Conservation (phyloP, 2,113 vertebrate genomes). For the Sylvia atricapilla region DNA sequence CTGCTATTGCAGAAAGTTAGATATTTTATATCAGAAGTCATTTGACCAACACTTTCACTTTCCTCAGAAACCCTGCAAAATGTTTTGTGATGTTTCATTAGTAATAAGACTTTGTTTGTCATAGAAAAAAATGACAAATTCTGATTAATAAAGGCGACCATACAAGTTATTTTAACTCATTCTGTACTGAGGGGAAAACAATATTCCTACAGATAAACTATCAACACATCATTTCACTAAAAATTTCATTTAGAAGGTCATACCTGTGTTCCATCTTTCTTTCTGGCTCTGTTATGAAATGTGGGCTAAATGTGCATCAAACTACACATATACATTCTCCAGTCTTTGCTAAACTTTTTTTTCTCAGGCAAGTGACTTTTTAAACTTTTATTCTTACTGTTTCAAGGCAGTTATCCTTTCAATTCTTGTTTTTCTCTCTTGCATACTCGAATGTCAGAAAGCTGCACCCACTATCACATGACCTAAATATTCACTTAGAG, state of each 20-base stretch:
- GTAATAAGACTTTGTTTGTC: not conserved
- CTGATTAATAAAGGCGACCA: not conserved
- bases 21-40: not conserved
- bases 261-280: not conserved
- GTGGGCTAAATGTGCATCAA: constrained; percentile 56
- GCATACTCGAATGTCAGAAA: constrained; percentile 38
- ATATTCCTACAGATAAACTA: not conserved
- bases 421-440: constrained; percentile 31
- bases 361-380: constrained; percentile 36
- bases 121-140: not conserved
- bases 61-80: not conserved
- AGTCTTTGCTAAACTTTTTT: constrained; percentile 47
- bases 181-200: not conserved
- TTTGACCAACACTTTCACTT: not conserved
- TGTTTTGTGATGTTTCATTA: not conserved
- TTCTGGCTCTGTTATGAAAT: not conserved
- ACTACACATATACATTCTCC: not conserved
- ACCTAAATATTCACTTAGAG: constrained; percentile 46
- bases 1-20: not conserved
- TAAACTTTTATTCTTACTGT: constrained; percentile 49
- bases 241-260: not conserved
- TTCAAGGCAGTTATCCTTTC: constrained; percentile 47
- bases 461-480: constrained; percentile 52
- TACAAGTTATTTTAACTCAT: not conserved
- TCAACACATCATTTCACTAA: not conserved